Evolutionary conservation across 1,140 invertebrate species (phyloP).

Genomic region (Berghia stephanieae): DNA sequence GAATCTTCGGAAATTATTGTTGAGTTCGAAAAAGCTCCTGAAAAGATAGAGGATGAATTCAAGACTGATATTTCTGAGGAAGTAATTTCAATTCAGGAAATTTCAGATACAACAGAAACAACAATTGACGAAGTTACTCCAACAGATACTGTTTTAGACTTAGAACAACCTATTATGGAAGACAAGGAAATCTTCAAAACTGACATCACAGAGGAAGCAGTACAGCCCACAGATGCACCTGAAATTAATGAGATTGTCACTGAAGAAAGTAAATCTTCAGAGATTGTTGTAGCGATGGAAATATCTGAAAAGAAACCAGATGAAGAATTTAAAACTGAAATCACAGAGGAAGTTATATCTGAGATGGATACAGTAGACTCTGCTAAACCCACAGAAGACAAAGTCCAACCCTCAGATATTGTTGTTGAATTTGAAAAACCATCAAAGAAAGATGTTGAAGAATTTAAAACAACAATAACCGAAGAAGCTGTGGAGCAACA

Average conservation of each 20-base stretch:
- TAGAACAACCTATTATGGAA: too few relatives aligned
- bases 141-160: too few relatives aligned
- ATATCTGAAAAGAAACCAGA: slow-evolving; percentile 34
- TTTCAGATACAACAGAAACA: too few relatives aligned
- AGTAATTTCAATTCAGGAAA: too few relatives aligned
- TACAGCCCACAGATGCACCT: too few relatives aligned
- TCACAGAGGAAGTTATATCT: slow-evolving; percentile 37
- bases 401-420: slow-evolving; percentile 34
- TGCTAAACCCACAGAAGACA: slow-evolving; percentile 33
- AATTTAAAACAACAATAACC: slow-evolving; percentile 37
- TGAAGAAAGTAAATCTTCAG: slow-evolving; percentile 12
- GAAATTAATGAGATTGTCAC: too few relatives aligned
- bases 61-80: too few relatives aligned
- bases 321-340: slow-evolving; percentile 39
- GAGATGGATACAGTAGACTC: slow-evolving; percentile 34
- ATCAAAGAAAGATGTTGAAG: slow-evolving; percentile 33
- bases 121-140: slow-evolving; percentile 29
- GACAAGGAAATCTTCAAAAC: too few relatives aligned
- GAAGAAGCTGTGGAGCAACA: slow-evolving; percentile 33
- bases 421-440: slow-evolving; percentile 32
- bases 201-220: too few relatives aligned
- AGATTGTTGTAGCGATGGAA: slow-evolving; percentile 30
- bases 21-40: too few relatives aligned
- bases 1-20: too few relatives aligned
- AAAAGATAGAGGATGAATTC: too few relatives aligned